These are phyloP conservation scores for Cepaea hortensis DNA, from an alignment of 2,888 invertebrate genomes.

Conservation along the genomic window DNA sequence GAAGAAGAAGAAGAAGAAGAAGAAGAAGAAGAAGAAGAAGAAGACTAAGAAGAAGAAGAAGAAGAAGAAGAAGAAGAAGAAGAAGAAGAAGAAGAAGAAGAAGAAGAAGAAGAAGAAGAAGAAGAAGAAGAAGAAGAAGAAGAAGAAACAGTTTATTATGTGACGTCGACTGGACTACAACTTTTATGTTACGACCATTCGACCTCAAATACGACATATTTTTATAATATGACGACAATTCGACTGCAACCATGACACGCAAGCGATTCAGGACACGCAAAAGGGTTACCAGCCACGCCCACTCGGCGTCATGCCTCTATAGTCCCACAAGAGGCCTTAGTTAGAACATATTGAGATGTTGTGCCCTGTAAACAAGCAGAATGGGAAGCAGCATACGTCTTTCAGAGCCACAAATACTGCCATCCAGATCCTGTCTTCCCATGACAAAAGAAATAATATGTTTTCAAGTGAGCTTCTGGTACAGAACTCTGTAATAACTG, in stretches of 20 bases:
- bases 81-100: neutral
- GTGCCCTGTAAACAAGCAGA: neutral
- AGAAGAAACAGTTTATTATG: neutral
- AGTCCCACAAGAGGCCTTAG: neutral
- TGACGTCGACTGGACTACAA: too few relatives aligned
- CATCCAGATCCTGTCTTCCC: too few relatives aligned
- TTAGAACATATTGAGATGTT: neutral
- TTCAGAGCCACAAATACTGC: too few relatives aligned
- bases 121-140: conserved; percentile 18
- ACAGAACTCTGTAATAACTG: neutral
- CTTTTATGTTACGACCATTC: too few relatives aligned
- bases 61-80: conserved; percentile 1
- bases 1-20: neutral
- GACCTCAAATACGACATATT: too few relatives aligned
- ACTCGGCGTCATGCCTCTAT: too few relatives aligned
- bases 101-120: neutral
- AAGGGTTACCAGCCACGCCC: too few relatives aligned
- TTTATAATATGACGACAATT: too few relatives aligned
- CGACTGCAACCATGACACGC: too few relatives aligned
- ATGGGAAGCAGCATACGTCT: too few relatives aligned
- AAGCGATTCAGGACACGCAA: too few relatives aligned
- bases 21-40: neutral
- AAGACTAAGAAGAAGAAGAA: neutral
- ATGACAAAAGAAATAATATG: neutral
- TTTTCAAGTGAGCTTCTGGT: neutral